These are phyloP conservation scores for Galbula dea DNA, from an alignment of 2,113 vertebrate species.

Conservation along the genomic window DNA sequence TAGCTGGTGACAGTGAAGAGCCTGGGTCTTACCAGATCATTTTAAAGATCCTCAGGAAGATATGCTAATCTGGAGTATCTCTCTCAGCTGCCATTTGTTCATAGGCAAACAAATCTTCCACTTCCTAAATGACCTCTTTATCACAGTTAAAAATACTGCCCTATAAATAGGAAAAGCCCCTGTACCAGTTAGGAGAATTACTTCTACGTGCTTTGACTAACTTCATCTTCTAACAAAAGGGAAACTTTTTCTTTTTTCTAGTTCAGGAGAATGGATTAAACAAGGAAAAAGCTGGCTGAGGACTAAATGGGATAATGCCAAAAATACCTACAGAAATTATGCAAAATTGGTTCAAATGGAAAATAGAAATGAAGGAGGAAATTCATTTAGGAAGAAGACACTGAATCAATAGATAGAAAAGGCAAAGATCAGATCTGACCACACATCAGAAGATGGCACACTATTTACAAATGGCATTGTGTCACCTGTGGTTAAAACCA, in stretches of 20 bases:
- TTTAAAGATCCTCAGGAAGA: background rate
- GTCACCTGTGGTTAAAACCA: background rate
- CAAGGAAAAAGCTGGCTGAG: background rate
- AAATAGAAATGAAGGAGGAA: background rate
- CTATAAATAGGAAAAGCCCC: conserved; percentile 23
- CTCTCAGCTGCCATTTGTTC: background rate
- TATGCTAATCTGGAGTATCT: conserved; percentile 3
- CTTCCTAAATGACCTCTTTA: conserved; percentile 19
- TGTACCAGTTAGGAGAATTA: background rate
- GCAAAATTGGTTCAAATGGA: background rate
- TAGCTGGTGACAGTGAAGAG: background rate
- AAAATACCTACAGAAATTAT: background rate
- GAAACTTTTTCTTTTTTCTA: conserved; percentile 13
- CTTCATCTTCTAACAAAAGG: background rate
- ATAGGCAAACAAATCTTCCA: background rate
- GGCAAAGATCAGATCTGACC: background rate
- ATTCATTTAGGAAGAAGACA: background rate
- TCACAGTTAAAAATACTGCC: conserved; percentile 31
- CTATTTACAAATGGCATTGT: background rate
- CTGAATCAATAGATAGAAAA: background rate
- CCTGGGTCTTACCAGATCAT: background rate
- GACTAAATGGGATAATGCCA: background rate
- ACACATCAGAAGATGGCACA: background rate
- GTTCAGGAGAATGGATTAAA: background rate
- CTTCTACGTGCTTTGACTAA: background rate